Conservation (phyloP, 2,797 vertebrate species). For the Hapalemur alaotrensis region DNA sequence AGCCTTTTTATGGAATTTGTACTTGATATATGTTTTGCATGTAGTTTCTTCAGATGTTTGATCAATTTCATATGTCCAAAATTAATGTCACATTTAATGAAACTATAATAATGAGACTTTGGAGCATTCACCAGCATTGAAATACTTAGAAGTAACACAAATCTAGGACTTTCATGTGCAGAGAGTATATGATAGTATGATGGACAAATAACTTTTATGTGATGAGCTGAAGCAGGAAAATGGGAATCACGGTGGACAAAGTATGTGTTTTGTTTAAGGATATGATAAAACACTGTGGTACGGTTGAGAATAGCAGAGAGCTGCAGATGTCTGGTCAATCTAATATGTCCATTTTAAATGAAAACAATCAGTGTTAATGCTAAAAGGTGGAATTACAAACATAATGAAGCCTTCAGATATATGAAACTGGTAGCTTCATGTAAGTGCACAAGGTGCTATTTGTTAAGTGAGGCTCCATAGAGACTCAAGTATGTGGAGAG, state of each 20-base stretch:
- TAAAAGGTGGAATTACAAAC: neutral
- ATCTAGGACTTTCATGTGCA: neutral
- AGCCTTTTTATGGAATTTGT: neutral
- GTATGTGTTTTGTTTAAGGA: neutral
- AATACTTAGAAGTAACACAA: neutral
- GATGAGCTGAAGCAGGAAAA: neutral
- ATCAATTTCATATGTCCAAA: neutral
- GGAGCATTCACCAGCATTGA: neutral
- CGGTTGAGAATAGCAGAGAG: neutral
- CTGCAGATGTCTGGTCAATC: neutral
- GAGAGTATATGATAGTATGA: neutral
- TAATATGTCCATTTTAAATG: neutral
- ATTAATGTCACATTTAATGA: neutral
- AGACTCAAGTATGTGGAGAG: neutral
- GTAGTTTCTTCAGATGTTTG: neutral
- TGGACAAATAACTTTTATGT: neutral
- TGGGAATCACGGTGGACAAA: neutral
- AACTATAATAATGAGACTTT: neutral
- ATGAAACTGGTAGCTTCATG: neutral
- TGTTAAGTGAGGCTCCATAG: neutral
- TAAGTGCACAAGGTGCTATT: neutral
- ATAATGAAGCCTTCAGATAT: neutral
- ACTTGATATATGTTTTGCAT: neutral
- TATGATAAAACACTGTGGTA: neutral
- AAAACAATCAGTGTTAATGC: neutral